Evolutionary conservation across 2,888 invertebrate species (phyloP), one percentile per base, ranked within the genome.

Genomic region (Hoplodrina blanda): DNA sequence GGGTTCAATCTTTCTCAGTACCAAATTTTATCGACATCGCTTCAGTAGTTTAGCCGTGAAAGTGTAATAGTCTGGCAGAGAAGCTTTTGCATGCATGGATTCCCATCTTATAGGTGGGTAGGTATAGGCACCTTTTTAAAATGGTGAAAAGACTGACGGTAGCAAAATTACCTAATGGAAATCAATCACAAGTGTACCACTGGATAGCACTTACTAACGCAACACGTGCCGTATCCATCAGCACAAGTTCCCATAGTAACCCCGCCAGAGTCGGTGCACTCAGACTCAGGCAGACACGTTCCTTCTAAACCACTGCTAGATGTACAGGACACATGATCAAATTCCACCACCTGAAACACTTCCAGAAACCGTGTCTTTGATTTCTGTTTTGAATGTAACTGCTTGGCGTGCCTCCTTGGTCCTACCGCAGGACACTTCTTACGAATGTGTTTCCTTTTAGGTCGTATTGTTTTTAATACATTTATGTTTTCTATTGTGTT

Each of bases 201-300:
- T 41, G 41, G 41, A 41, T 41, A 46, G 15, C 0, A 97, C 97
- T 97, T 96, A 98, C 98, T 97, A 76, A 97, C 96, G 87, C 98
- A 98, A 87, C 98, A 98, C 41, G 97, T 97, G 15, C 98, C 98
- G 86, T 97, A 97, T 6, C 97, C 98, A 88, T 97, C 97, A 19
- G 97, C 98, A 91, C 98, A 98, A 1, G 95, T 89, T n/a, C 97
- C 97, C 90, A 97, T 96, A 1, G 96, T 90, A 8, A 95, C 94
- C 2, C 98, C 98, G 61, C 97, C 97, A 52, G 96, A 88, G 60
- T 95, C 93, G 20, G 94, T 92, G 88, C 98, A 98, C 87, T 98
- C 97, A 49, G 96, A 93, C 71, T 96, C 96, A 84, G 97, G 97
- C 81, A 97, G 96, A 87, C 98, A 98, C 33, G 96, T 96, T 0